A percentile compares a stretch with the other conserved stretches of the same genome.
phyloP scores from a whole-genome alignment of 1,140 invertebrate species.

The Procambarus clarkii region DNA sequence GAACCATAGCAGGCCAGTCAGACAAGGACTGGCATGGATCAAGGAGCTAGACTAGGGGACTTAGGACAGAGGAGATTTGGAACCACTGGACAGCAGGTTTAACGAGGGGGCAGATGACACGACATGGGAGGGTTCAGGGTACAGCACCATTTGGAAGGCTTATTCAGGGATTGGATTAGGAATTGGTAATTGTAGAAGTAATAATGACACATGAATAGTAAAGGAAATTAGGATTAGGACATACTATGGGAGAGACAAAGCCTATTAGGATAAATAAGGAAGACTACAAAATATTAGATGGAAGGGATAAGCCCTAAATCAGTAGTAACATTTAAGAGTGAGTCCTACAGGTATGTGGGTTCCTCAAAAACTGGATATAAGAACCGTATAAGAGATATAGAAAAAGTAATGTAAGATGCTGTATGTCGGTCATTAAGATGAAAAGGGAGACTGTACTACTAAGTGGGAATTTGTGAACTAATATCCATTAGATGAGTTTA shows the following conservation, averaged over 20 bases:
- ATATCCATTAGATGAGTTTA: constrained; percentile 15
- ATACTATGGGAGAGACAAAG: not conserved
- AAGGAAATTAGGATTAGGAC: constrained; percentile 4
- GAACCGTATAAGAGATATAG: constrained; percentile 13
- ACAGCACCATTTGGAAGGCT: not conserved
- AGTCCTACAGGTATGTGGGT: constrained; percentile 23
- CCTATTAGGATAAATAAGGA: constrained; percentile 17
- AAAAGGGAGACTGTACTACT: constrained; percentile 19
- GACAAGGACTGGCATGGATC: constrained; percentile 65
- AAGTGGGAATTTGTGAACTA: constrained; percentile 9
- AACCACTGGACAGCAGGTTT: constrained; percentile 29
- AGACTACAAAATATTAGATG: constrained; percentile 9
- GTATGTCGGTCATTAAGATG: not conserved
- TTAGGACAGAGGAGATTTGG: constrained; percentile 38
- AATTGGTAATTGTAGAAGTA: constrained; percentile 12
- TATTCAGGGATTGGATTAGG: constrained; percentile 1
- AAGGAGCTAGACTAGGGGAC: constrained; percentile 51
- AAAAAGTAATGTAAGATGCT: constrained; percentile 19
- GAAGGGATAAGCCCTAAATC: constrained; percentile 25
- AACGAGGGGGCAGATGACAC: constrained; percentile 25
- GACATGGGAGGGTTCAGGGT: not conserved
- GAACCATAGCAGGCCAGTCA: constrained; percentile 72
- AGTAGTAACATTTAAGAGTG: constrained; percentile 23
- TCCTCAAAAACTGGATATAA: constrained; percentile 2
- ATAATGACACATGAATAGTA: constrained; percentile 22